Evolutionary conservation across 2,797 vertebrate genomes (phyloP).

Genomic region (Rousettus madagascariensis): DNA sequence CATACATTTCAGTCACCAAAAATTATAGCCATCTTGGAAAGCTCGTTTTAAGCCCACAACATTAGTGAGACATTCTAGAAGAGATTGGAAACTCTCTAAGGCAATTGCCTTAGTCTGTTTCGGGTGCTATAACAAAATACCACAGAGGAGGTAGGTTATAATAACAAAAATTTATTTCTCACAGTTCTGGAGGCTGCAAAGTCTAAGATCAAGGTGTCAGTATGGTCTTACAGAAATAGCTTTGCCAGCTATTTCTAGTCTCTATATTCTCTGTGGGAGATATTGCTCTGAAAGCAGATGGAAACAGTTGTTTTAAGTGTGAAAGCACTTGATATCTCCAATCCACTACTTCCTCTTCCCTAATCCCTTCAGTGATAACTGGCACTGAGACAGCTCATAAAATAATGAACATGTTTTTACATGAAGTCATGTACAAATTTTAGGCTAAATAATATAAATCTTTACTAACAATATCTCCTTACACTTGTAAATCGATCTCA

Average conservation of each 20-base stretch:
- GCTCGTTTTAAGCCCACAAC: not conserved
- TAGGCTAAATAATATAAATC: not conserved
- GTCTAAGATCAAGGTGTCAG: not conserved
- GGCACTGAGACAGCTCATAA: constrained; percentile 14
- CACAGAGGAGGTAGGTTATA: not conserved
- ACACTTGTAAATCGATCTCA: not conserved
- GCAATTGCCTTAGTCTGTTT: not conserved
- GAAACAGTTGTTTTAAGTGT: not conserved
- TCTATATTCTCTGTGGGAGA: not conserved
- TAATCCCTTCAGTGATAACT: not conserved
- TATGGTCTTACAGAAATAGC: not conserved
- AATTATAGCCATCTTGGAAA: not conserved
- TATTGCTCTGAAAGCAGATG: constrained; percentile 46
- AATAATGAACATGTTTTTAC: not conserved
- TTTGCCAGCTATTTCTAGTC: not conserved
- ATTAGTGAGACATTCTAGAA: not conserved
- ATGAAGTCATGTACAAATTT: not conserved
- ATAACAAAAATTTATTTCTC: not conserved
- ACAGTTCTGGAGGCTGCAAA: not conserved
- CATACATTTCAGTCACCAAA: not conserved
- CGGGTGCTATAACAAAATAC: not conserved
- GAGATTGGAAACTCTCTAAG: not conserved
- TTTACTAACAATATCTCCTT: not conserved
- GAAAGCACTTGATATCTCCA: constrained; percentile 30
- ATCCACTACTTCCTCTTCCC: constrained; percentile 49